These are phyloP conservation scores for Strix uralensis DNA, from an alignment of 2,113 vertebrate genomes.

Conservation along the genomic window DNA sequence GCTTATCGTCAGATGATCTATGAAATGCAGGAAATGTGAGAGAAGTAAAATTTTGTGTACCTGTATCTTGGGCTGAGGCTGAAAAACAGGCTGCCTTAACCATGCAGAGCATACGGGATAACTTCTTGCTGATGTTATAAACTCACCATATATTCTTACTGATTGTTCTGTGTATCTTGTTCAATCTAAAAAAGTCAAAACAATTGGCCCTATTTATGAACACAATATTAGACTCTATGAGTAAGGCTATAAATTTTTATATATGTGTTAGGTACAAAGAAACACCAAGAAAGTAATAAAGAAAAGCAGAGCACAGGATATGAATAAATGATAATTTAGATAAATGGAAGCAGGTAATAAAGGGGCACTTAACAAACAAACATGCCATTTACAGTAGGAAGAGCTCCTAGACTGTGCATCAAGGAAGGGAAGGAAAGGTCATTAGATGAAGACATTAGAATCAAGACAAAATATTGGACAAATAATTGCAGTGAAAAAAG, in stretches of 20 bases:
- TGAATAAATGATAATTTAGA: not conserved
- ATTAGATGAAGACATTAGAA: not conserved
- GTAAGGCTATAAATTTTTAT: not conserved
- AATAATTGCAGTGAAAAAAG: not conserved
- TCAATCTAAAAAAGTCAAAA: not conserved
- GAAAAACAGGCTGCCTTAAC: not conserved
- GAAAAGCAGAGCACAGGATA: not conserved
- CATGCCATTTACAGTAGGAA: not conserved
- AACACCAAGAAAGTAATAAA: not conserved
- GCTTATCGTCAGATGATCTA: not conserved
- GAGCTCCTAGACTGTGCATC: too few relatives aligned
- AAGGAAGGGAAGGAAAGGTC: not conserved
- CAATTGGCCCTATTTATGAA: not conserved
- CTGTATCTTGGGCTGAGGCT: not conserved
- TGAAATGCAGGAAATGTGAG: not conserved
- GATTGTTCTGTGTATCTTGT: not conserved
- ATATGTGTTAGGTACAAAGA: not conserved
- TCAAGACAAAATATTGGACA: not conserved
- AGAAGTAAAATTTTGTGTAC: not conserved
- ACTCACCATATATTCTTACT: not conserved
- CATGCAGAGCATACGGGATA: not conserved
- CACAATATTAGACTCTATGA: not conserved
- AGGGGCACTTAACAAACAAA: not conserved
- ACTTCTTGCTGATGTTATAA: not conserved
- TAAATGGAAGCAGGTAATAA: not conserved